A percentile compares a stretch with the other conserved stretches of the same genome.
Evolutionary conservation across 2,888 invertebrate species (phyloP).

Genomic region (Drosophila leonis): DNA sequence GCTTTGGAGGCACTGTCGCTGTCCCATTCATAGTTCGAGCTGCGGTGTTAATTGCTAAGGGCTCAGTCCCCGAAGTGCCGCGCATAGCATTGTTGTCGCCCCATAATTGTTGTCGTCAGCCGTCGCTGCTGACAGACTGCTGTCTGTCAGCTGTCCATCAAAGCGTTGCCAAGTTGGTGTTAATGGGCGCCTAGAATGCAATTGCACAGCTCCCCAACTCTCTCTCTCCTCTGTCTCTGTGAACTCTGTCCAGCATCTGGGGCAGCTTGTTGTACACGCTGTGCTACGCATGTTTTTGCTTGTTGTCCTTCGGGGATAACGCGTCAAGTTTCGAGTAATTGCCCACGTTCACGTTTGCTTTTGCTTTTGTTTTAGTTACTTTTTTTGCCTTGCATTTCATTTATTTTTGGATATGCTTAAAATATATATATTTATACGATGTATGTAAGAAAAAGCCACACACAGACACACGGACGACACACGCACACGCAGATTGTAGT

Average conservation of each 20-base stretch:
- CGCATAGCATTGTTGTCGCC: constrained; percentile 80
- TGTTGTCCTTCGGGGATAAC: constrained; percentile 77
- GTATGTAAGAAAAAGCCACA: constrained; percentile 62
- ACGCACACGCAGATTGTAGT: constrained; percentile 11
- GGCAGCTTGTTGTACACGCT: constrained; percentile 65
- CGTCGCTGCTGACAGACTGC: constrained; percentile 54
- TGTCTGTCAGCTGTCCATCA: constrained; percentile 80
- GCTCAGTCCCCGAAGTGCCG: constrained; percentile 66
- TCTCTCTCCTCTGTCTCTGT: background rate
- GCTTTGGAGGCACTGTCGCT: constrained; percentile 38
- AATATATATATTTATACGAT: constrained; percentile 34
- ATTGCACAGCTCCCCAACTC: constrained; percentile 24
- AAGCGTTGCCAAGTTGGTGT: constrained; percentile 79
- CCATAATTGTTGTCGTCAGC: constrained; percentile 74
- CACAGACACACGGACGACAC: constrained; percentile 29
- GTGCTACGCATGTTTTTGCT: constrained; percentile 76
- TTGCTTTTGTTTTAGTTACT: background rate
- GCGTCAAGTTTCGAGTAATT: constrained; percentile 76
- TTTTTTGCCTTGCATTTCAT: constrained; percentile 73
- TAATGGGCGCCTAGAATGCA: constrained; percentile 78
- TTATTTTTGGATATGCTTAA: constrained; percentile 80
- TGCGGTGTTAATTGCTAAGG: constrained; percentile 67
- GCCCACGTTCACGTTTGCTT: constrained; percentile 45
- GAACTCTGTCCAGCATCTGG: constrained; percentile 5
- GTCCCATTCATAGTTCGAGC: constrained; percentile 69